These are phyloP conservation scores for Adela reaumurella DNA, from an alignment of 2,888 invertebrate genomes.

Conservation along the genomic window DNA sequence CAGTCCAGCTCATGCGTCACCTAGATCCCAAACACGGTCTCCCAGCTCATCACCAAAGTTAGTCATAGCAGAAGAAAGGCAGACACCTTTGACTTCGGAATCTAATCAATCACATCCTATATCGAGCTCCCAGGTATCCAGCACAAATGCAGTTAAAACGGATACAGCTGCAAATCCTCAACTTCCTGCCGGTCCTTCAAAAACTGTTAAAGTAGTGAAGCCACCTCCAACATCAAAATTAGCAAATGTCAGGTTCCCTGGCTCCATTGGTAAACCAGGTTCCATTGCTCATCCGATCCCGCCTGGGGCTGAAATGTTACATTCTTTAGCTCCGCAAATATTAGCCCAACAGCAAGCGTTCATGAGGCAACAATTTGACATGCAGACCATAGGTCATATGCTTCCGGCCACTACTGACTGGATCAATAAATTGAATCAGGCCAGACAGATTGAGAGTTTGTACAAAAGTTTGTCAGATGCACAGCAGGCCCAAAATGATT, in stretches of 20 bases:
- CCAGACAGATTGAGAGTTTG: conserved; percentile 28
- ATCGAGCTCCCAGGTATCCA: conserved; percentile 36
- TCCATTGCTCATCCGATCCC: neutral
- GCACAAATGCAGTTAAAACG: conserved; percentile 25
- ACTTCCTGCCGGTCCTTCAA: conserved; percentile 31
- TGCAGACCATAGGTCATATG: conserved; percentile 13
- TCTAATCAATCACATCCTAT: conserved; percentile 42
- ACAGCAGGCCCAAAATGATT: conserved; percentile 28
- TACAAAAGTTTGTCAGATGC: conserved; percentile 40
- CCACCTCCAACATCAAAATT: conserved; percentile 26
- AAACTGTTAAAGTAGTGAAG: conserved; percentile 30
- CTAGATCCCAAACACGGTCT: conserved; percentile 45
- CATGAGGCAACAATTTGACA: conserved; percentile 39
- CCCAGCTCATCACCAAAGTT: conserved; percentile 51
- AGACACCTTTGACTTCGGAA: conserved; percentile 27
- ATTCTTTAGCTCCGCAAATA: conserved; percentile 3
- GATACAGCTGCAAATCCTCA: conserved; percentile 22
- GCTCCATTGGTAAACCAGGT: conserved; percentile 1
- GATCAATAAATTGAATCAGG: conserved; percentile 6
- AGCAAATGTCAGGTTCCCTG: conserved; percentile 29
- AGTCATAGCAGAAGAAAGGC: conserved; percentile 50
- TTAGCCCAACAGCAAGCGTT: conserved; percentile 10
- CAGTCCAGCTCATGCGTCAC: conserved; percentile 31
- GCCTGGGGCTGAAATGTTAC: neutral
- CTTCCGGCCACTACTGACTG: neutral